phyloP scores from a whole-genome alignment of 2,888 invertebrate genomes.

The Autographa gamma region DNA sequence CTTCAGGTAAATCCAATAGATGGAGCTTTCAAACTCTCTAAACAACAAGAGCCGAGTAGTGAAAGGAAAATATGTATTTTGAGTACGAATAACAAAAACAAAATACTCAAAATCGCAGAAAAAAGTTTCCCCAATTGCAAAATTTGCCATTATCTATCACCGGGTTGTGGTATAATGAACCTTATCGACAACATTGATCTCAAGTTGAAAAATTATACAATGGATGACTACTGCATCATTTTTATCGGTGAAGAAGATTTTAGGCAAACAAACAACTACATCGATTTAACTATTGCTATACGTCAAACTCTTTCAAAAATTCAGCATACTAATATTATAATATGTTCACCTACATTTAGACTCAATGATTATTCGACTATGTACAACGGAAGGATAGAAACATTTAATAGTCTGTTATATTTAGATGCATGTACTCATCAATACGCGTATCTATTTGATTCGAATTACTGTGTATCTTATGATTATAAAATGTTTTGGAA shows the following conservation, averaged over 20 bases:
- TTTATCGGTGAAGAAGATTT: not conserved
- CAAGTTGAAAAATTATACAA: constrained; percentile 7
- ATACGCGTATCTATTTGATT: constrained; percentile 9
- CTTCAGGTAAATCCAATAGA: too few relatives aligned
- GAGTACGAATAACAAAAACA: not conserved
- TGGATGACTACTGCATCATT: constrained; percentile 9
- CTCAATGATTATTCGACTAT: constrained; percentile 2
- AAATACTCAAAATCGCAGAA: not conserved
- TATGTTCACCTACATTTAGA: constrained; percentile 13
- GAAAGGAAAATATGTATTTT: not conserved
- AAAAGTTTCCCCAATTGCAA: not conserved
- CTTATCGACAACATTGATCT: constrained; percentile 3
- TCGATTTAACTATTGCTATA: constrained; percentile 6
- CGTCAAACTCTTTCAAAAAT: constrained; percentile 9
- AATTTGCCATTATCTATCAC: constrained; percentile 9
- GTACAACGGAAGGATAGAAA: constrained; percentile 7
- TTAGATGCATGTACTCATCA: constrained; percentile 12
- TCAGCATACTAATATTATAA: constrained; percentile 11
- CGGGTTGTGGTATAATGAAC: not conserved
- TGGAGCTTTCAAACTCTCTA: too few relatives aligned
- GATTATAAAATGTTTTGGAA: constrained; percentile 15
- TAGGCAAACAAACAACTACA: constrained; percentile 9
- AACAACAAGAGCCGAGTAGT: too few relatives aligned
- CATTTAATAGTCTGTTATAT: constrained; percentile 12
- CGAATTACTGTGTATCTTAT: constrained; percentile 8